These are phyloP conservation scores for Palythoa grandiflora DNA, from an alignment of 92 coral and sea anemone species.

Conservation along the genomic window DNA sequence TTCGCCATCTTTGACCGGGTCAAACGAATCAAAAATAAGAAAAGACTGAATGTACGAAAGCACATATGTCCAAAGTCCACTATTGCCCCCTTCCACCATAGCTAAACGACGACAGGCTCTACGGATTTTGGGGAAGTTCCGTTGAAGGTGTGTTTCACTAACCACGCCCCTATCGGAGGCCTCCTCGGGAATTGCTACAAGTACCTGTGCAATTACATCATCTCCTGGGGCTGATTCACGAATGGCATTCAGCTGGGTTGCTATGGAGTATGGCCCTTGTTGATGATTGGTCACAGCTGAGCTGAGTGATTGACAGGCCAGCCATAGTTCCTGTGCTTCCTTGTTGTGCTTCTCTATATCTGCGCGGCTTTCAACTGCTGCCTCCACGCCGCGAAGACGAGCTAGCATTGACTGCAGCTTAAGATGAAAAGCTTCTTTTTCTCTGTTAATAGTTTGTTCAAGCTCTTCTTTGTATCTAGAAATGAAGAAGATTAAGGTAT, in stretches of 20 bases:
- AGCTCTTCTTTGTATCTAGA: conserved; percentile 71
- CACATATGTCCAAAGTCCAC: conserved; percentile 90
- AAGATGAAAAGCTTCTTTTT: conserved; percentile 71
- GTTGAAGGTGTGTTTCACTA: conserved; percentile 80
- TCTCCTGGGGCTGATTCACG: conserved; percentile 77
- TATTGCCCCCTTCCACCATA: conserved; percentile 90
- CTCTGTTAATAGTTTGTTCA: conserved; percentile 58
- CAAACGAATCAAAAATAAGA: conserved; percentile 86
- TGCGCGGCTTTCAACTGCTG: conserved; percentile 84
- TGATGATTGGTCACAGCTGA: conserved; percentile 78
- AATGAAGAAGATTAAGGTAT: neutral
- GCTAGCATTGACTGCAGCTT: conserved; percentile 82
- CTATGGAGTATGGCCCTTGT: conserved; percentile 71
- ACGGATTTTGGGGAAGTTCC: conserved; percentile 84
- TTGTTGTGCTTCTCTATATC: conserved; percentile 80
- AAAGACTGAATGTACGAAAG: conserved; percentile 92
- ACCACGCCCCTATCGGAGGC: conserved; percentile 80
- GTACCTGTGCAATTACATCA: conserved; percentile 72
- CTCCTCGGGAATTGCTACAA: conserved; percentile 84
- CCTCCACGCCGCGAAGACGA: conserved; percentile 84
- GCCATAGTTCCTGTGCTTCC: conserved; percentile 89
- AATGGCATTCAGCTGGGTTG: conserved; percentile 72
- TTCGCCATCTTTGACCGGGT: conserved; percentile 79
- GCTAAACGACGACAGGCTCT: conserved; percentile 91
- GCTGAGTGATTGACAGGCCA: conserved; percentile 90